Conservation (phyloP, 2,888 invertebrate genomes). For the Epistrophe grossulariae region DNA sequence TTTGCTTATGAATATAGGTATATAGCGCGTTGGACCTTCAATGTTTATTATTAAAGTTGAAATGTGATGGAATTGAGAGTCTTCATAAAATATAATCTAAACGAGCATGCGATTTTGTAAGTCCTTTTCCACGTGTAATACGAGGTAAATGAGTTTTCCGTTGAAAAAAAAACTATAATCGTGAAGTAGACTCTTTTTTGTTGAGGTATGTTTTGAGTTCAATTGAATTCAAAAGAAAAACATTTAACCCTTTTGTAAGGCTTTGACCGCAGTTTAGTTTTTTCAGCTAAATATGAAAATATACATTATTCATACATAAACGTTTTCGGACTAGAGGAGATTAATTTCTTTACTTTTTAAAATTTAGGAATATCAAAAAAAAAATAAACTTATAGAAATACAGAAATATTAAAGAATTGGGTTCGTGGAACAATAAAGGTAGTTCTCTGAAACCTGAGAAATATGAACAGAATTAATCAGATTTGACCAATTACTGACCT, state of each 20-base stretch:
- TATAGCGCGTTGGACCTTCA: slow-evolving; percentile 19
- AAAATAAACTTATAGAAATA: too few species aligned
- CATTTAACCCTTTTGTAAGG: neutral
- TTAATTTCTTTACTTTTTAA: too few species aligned
- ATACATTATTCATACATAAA: too few species aligned
- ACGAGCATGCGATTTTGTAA: neutral
- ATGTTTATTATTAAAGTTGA: slow-evolving; percentile 16
- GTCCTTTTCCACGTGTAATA: neutral
- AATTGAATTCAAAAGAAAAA: neutral
- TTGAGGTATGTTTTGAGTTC: neutral
- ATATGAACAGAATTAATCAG: too few species aligned
- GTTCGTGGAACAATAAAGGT: too few species aligned
- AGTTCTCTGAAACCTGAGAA: too few species aligned
- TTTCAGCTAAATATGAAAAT: neutral
- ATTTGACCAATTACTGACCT: too few species aligned
- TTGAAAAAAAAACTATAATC: neutral
- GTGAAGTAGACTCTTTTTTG: neutral
- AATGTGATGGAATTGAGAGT: neutral
- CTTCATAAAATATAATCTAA: neutral
- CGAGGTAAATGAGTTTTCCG: slow-evolving; percentile 7
- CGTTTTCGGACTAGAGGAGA: too few species aligned
- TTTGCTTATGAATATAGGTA: too few species aligned
- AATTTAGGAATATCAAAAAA: too few species aligned
- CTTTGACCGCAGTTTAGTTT: neutral
- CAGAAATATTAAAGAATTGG: too few species aligned